These are phyloP conservation scores for Megaceryle torquata DNA, from an alignment of 2,113 vertebrate genomes.

Conservation along the genomic window DNA sequence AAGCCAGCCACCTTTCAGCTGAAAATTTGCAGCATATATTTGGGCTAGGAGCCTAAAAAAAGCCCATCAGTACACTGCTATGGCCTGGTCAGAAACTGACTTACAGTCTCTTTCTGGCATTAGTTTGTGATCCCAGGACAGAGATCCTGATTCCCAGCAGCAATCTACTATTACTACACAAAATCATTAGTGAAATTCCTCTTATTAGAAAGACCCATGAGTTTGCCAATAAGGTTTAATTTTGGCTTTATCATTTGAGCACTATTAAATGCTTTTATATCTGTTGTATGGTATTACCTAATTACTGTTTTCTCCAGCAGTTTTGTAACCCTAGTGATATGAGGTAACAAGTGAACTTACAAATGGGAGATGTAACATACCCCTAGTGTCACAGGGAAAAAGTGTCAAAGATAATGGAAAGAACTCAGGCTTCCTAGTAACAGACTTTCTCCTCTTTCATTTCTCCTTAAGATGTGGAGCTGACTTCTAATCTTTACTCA, in stretches of 20 bases:
- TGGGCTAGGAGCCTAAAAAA: neutral
- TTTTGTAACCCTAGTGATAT: neutral
- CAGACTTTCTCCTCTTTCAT: neutral
- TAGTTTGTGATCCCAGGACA: neutral
- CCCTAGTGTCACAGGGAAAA: neutral
- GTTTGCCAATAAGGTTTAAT: neutral
- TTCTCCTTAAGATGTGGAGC: neutral
- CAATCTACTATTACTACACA: neutral
- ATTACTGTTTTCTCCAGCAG: neutral
- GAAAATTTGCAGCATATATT: neutral
- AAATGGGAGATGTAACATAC: neutral
- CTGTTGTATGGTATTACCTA: neutral
- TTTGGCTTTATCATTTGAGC: neutral
- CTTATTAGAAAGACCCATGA: neutral
- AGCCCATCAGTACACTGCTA: neutral
- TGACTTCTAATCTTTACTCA: neutral
- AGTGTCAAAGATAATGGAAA: neutral
- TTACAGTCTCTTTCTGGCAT: neutral
- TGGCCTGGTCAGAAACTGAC: neutral
- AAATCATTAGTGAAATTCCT: neutral
- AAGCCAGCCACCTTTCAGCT: neutral
- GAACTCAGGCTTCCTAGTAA: neutral
- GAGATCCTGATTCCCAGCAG: neutral
- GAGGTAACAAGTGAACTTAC: neutral
- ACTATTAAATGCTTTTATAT: constrained; percentile 14